Evolutionary conservation across 1,140 invertebrate genomes (phyloP), one percentile per base, ranked within the genome.

Genomic region (Drosophila triauraria): DNA sequence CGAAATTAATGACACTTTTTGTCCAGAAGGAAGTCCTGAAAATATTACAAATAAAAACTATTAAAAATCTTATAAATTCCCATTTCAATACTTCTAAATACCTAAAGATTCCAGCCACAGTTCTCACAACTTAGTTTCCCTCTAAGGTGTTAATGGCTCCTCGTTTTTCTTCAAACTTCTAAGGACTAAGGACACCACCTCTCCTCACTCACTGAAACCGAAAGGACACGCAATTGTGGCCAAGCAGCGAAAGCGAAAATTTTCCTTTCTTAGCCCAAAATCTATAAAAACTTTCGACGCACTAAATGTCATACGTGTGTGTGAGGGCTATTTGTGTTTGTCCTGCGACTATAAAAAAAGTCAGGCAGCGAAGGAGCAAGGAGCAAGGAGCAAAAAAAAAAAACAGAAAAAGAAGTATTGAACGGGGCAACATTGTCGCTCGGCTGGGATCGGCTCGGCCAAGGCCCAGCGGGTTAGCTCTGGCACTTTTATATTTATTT

Each of bases 311-410:
- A 59, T 35, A 54, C 68, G 65, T 63, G 59, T 53, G 47, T 63
- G 27, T 27, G 25, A 23, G 38, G 46, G 44, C n/a, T 42, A 54
- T 72, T 68, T 53, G 61, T 54, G 48, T 75, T 76, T 76, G 59
- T 58, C 64, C 50, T 48, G 75, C 75, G 76, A 74, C 63, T 74
- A 78, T 74, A 63, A 74, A 80, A 65, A 48, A 27, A 50, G 46
- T 25, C 15, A 61, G 27, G 13, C 17, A 46, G 25, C 6, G 20
- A 20, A 20, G 20, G 20, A 20, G 20, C 2, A 9, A 58, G 17
- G 20, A 25, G 17, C 42, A 65, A 46, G 53, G 30, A 27, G 15
- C 38, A 9, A 12, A 51, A n/a, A 1, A 2, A 15, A 3, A 63
- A 27, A 25, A 20, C 8, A 23, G 15, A 61, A 23, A 30, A 61